Base-by-base conservation (phyloP, 1,140 invertebrate species). In the Scylla paramamosain region DNA sequence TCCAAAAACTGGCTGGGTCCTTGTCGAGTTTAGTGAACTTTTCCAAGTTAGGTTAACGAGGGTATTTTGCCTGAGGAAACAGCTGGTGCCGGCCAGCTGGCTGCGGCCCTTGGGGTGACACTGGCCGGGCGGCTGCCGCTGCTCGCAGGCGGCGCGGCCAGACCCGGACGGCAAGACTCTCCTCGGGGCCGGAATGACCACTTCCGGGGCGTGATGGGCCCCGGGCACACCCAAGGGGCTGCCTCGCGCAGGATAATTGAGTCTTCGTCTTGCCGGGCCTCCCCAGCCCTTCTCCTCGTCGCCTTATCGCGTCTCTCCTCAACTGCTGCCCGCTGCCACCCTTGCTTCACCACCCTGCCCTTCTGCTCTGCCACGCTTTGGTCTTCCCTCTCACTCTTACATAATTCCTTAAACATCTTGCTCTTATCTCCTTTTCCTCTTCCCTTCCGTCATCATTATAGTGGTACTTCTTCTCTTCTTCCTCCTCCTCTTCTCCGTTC, bases 1-100 rank as follows among this genome's bases (percentile, higher is more conserved):
- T 32, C 91, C 31, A 92, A 92, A 92, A 92, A 92, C 59, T n/a
- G 32, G 90, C 25, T 29, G 67, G 91, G 91, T 92, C 91, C 91
- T 92, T 92, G 91, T 92, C 91, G 89, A 92, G 91, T 92, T 92
- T 92, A 92, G 91, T 92, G 91, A 92, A 92, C 59, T 92, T 92
- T 92, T 59, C 91, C 91, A 92, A 92, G 91, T 92, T 92, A 92
- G 91, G 48, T 92, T 92, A 92, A 92, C 91, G 91, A 92, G 91
- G 91, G 91, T 92, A 92, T 92, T 92, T 92, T 92, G 91, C 91
- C 91, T 92, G 48, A 77, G 91, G 91, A 31, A 83, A 29, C 91
- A 92, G 91, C 59, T 92, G 91, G 59, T 31, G 46, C 28, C n/a
- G 48, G 29, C 46, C 89, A 91, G 89, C 89, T 48, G 46, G 46